Base-by-base conservation (phyloP, 2,888 invertebrate species). In the Nymphalis urticae region DNA sequence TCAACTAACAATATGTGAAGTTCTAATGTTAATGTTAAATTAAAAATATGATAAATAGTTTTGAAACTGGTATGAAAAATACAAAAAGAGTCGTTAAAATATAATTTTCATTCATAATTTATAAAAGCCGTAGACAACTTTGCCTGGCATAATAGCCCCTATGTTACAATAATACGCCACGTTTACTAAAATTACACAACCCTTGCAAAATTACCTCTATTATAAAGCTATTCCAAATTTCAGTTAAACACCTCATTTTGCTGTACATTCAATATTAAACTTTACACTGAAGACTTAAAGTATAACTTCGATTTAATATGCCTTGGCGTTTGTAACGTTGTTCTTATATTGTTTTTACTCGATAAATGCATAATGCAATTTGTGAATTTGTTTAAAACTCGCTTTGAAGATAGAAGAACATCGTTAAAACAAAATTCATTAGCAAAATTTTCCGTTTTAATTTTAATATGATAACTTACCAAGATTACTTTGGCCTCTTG, bases 301-400 rank as follows among this genome's bases (percentile, higher is more conserved):
- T 21, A 10, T 13, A 19, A 10, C 0, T 51, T 51, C 3, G 51
- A 3, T 21, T 19, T 19, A 9, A 21, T 21, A 7, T 21, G 10
- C 19, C 21, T 51, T 51, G 51, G 51, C 13, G 0, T 9, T 51
- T 19, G 21, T 10, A 21, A 51, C 51, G 19, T 27, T 42, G 16
- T 51, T 24, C 32, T 54, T 24, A 17, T 27, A 16, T 16, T 16
- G 17, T 24, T 56, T 56, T 48, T 17, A 56, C 10, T 54, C 60
- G 6, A 70, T 70, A 76, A 75, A 77, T 81, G 82, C 78, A 82
- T 80, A 73, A 80, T 82, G 79, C 78, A 81, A 75, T 76, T 79
- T 77, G 73, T 75, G 77, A 79, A 80, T 82, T 76, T 71, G 66
- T 61, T 71, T 73, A 77, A 79, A 76, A 75, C 58, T 42, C 48